Conservation (phyloP, 1,140 invertebrate genomes). For the Steinernema khuongi region DNA sequence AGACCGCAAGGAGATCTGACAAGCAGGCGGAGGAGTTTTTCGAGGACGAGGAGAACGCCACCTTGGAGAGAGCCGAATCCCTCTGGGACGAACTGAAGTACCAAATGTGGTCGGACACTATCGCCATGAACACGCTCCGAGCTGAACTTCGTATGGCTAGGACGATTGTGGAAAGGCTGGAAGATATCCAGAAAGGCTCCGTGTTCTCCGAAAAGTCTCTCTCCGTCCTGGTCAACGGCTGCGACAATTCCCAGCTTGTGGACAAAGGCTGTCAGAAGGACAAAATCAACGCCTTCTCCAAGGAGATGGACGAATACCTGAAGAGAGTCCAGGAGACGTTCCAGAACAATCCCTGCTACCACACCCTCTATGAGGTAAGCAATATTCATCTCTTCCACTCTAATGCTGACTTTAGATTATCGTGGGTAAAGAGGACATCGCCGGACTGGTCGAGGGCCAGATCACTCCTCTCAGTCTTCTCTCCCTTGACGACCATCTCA, state of each 20-base stretch:
- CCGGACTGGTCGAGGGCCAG: constrained; percentile 25
- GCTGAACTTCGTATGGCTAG: not conserved
- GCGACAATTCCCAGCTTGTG: not conserved
- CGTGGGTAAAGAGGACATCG: constrained; percentile 23
- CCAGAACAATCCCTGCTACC: constrained; percentile 2
- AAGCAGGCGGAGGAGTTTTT: not conserved
- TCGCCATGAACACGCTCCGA: not conserved
- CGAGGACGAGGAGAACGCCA: not conserved
- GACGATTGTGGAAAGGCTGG: not conserved
- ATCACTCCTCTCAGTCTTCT: not conserved
- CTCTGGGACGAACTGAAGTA: not conserved
- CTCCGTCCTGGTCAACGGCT: not conserved
- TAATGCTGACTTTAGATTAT: constrained; percentile 30
- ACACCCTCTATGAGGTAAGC: constrained; percentile 27
- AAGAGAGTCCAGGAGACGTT: not conserved
- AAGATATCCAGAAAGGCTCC: constrained; percentile 16
- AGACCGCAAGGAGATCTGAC: not conserved
- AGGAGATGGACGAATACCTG: not conserved
- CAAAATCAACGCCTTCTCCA: not conserved
- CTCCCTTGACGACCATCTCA: not conserved
- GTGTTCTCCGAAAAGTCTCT: not conserved
- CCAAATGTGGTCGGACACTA: not conserved
- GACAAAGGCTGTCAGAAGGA: not conserved
- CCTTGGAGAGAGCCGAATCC: not conserved
- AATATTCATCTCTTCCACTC: not conserved